Base-by-base conservation (phyloP, 2,888 invertebrate genomes). In the Leptothorax acervorum region DNA sequence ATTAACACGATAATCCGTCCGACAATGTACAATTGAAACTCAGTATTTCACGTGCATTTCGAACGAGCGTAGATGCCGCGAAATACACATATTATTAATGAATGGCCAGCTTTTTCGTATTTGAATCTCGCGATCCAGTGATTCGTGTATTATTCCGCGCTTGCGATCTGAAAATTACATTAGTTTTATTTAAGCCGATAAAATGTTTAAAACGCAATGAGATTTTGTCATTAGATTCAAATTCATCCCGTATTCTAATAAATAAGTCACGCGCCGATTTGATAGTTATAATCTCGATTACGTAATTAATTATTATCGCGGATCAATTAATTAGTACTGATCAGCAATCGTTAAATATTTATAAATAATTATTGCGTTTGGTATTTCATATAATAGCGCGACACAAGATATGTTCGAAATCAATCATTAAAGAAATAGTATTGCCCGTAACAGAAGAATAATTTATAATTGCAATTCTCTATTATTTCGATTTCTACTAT, bases 311-410 rank as follows among this genome's bases (percentile, higher is more conserved):
- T 28, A 66, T 28, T 48, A 28, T 63, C 11, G 4, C n/a, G 39
- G 28, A 48, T 65, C 2, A 65, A 42, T 65, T 65, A 65, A 65
- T 65, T 65, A 5, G 5, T 5, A 23, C 18, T 6, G 18, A 66
- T 66, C 42, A 48, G 2, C 6, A 42, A 23, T 35, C 23, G 42
- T 42, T 65, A 65, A 65, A 65, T 65, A 65, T 65, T 63, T 35
- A 63, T 63, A 42, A 42, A 6, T 12, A 63, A 42, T 2, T 4
- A 42, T 42, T 2, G 2, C 12, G 12, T 42, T 65, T 65, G n/a
- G 2, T 62, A 5, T 63, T 2, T 31, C 8, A 48, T 48, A 4
- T n/a, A 62, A 60, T 57, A 31, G 18, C 5, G 4, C 9, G 62
- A 39, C 11, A n/a, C 11, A n/a, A 62, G 3, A 35, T 35, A 35